Percentiles rank a stretch among this genome's conserved stretches.
Conservation (phyloP, 2,113 vertebrate species). For the Cynoglossus semilaevis region DNA sequence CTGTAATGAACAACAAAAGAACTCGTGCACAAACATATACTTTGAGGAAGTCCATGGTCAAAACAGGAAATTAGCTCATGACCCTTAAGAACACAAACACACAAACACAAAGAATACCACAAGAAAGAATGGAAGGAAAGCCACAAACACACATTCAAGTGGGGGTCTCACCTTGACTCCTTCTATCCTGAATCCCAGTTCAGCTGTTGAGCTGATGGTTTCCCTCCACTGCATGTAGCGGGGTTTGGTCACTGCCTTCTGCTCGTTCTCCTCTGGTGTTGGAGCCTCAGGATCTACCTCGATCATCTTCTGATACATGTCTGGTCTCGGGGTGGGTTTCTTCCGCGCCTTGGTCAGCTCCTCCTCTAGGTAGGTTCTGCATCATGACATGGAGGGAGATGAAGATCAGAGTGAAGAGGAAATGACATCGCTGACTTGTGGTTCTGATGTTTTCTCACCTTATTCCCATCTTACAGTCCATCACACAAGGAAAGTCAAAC, state of each 20-base stretch:
- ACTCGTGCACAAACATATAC: conserved; percentile 29
- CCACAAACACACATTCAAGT: conserved; percentile 6
- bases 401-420: neutral
- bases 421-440: no score
- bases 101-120: neutral
- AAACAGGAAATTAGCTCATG: conserved; percentile 64
- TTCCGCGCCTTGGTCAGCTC: conserved; percentile 94
- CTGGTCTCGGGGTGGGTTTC: conserved; percentile 90
- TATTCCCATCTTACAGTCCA: conserved; percentile 99
- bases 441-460: conserved; percentile 68
- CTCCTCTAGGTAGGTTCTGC: conserved; percentile 93
- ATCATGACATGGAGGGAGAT: neutral
- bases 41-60: conserved; percentile 59
- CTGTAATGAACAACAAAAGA: conserved; percentile 61
- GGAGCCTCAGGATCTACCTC: conserved; percentile 91
- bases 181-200: conserved; percentile 93
- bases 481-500: conserved; percentile 93
- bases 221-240: conserved; percentile 99
- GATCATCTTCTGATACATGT: conserved; percentile 98
- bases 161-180: conserved; percentile 89
- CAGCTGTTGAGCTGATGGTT: conserved; percentile 95
- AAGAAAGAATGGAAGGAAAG: conserved; percentile 50
- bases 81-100: conserved; percentile 37
- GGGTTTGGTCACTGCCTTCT: conserved; percentile 91
- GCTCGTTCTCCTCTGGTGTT: conserved; percentile 81